Base-by-base conservation (phyloP, 2,797 vertebrate species). In the Girardinus metallicus region DNA sequence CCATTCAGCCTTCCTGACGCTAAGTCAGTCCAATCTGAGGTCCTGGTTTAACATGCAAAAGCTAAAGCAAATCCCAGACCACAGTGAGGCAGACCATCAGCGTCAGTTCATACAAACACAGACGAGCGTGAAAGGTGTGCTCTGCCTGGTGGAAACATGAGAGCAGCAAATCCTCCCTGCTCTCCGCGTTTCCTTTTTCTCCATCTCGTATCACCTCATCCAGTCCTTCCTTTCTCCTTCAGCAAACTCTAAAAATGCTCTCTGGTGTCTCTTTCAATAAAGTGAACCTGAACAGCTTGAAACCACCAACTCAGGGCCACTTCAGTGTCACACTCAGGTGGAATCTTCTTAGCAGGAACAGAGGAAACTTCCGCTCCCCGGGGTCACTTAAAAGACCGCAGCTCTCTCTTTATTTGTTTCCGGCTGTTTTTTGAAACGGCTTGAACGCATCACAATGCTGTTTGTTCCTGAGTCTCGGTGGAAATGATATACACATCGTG, bases 281-380 rank as follows among this genome's bases (percentile, higher is more conserved):
- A 86, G 60, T 86, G 75, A 89, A 83, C 77, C 80, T 39, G 39
- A 80, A 83, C 60, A 46, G 64, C 80, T 91, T 83, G 78, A 89
- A 92, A 86, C 78, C 34, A 46, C 80, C 62, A 74, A 84, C 79
- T 81, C 79, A 81, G 76, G 73, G 74, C 88, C 75, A 79, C 80
- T 87, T 84, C 53, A 77, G 80, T 49, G 55, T 88, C 87, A 89
- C 36, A 76, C 85, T 92, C 86, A 92, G 92, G 91, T 92, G 84
- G 85, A 89, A 79, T 78, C 82, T 49, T 89, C 77, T 75, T 68
- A 79, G 84, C 78, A 73, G 79, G 85, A 84, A 55, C 75, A 78
- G 81, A 83, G 82, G 88, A 93, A 90, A 82, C 89, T 86, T 93
- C 87, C 55, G 76, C 39, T 89, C 89, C 89, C 86, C 4, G 29